Percentiles rank a stretch among this genome's conserved stretches.
These are phyloP conservation scores for Caenorhabditis sp. DNA, from an alignment of 2,888 invertebrate genomes.

Conservation along the genomic window DNA sequence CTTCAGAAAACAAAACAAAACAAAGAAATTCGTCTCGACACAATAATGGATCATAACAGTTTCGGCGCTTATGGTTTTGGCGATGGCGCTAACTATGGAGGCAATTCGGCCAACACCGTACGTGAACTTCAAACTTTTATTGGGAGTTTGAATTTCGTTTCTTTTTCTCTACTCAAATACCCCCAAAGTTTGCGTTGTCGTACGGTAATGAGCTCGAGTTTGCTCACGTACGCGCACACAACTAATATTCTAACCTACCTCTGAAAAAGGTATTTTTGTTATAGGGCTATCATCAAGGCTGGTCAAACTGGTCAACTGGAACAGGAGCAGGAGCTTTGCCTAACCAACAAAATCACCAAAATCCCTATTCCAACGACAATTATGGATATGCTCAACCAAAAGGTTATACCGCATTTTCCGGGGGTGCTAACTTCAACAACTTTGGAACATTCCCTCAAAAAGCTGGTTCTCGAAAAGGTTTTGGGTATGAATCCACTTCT, in stretches of 20 bases:
- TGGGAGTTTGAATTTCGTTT: constrained; percentile 1
- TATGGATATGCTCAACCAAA: background rate
- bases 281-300: background rate
- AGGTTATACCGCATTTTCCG: background rate
- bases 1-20: no score
- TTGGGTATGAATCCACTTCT: background rate
- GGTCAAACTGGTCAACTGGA: background rate
- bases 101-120: constrained; percentile 27
- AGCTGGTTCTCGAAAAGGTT: background rate
- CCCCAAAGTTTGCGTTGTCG: constrained; percentile 26
- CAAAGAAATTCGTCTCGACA: background rate
- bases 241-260: background rate
- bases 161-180: background rate
- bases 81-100: constrained; percentile 2
- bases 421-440: background rate
- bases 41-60: constrained; percentile 24
- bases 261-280: background rate
- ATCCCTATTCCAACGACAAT: background rate
- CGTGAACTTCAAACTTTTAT: constrained; percentile 31
- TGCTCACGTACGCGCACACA: background rate
- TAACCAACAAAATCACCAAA: background rate
- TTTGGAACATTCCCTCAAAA: background rate
- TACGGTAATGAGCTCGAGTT: background rate
- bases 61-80: constrained; percentile 22
- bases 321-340: no score